A percentile compares a stretch with the other conserved stretches of the same genome.
Evolutionary conservation across 2,797 vertebrate species (phyloP).

Genomic region (Sparidentex hasta): DNA sequence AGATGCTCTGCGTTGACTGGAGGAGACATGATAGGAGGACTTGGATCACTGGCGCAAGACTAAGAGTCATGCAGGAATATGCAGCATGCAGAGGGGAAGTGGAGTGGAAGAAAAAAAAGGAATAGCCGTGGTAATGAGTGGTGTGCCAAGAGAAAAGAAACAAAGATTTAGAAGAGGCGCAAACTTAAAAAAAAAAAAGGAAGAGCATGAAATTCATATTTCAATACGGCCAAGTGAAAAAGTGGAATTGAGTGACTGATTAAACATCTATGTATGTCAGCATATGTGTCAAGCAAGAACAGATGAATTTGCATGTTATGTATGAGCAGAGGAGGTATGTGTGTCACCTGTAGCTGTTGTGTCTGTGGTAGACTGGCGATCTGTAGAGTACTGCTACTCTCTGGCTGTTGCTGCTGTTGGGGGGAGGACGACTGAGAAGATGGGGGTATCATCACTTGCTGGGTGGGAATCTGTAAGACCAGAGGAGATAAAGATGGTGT

Average conservation of each 20-base stretch:
- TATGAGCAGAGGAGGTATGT: neutral
- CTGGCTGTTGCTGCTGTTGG: conserved; percentile 71
- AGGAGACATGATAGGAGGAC: conserved; percentile 86
- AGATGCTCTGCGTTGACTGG: conserved; percentile 88
- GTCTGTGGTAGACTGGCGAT: conserved; percentile 58
- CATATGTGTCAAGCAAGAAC: neutral
- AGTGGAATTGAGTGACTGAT: neutral
- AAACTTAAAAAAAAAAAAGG: conserved; percentile 20
- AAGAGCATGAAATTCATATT: conserved; percentile 25
- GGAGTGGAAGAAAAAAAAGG: conserved; percentile 15
- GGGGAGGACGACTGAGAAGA: conserved; percentile 70
- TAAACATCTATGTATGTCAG: neutral
- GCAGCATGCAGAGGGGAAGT: conserved; percentile 79
- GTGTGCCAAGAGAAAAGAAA: conserved; percentile 36
- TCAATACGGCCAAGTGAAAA: neutral
- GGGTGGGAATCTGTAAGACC: conserved; percentile 62
- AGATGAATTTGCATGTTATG: neutral
- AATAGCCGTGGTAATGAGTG: conserved; percentile 40
- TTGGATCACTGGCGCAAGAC: conserved; percentile 85
- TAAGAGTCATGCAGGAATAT: conserved; percentile 82
- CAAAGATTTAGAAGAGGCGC: neutral
- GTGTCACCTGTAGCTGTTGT: conserved; percentile 89
- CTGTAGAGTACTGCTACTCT: conserved; percentile 66
- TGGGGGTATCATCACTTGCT: conserved; percentile 70
- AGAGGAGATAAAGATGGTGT: conserved; percentile 6